phyloP scores from a whole-genome alignment of 2,888 invertebrate genomes.

The Epirrhoe tristata region DNA sequence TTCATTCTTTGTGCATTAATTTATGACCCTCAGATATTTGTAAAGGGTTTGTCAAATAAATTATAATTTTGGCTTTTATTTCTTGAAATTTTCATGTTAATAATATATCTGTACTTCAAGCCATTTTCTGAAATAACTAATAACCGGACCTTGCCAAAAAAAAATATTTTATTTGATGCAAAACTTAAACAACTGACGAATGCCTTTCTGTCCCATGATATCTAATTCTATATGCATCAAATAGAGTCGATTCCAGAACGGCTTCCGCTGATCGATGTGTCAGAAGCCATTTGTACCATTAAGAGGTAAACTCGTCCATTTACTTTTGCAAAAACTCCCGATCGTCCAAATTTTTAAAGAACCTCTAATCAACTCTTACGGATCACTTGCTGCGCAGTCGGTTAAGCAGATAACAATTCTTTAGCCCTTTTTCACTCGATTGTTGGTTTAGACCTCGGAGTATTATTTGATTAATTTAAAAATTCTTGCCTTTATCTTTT shows the following conservation, averaged over 20 bases:
- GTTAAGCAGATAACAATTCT: slow-evolving; percentile 64
- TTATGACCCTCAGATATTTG: slow-evolving; percentile 38
- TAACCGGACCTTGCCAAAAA: too few species aligned
- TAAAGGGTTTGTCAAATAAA: slow-evolving; percentile 35
- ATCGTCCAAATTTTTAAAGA: slow-evolving; percentile 62
- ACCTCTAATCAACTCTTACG: slow-evolving; percentile 72
- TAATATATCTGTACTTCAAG: not conserved
- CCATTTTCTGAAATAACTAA: too few species aligned
- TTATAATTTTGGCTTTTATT: slow-evolving; percentile 20
- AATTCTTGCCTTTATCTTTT: slow-evolving; percentile 10
- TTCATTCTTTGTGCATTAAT: slow-evolving; percentile 61
- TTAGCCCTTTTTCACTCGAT: slow-evolving; percentile 60
- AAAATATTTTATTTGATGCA: too few species aligned
- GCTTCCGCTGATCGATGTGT: too few species aligned
- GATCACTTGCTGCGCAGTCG: slow-evolving; percentile 61
- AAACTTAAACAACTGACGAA: too few species aligned
- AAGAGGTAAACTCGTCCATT: too few species aligned
- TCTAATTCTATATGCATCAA: too few species aligned
- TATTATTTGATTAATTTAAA: slow-evolving; percentile 45
- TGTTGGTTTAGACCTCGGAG: slow-evolving; percentile 47
- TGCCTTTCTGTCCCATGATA: too few species aligned
- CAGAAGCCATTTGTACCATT: too few species aligned
- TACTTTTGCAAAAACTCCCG: slow-evolving; percentile 4
- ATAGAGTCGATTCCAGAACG: too few species aligned
- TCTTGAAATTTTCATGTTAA: slow-evolving; percentile 3